Conservation (phyloP, 2,797 vertebrate species). For the Menidia menidia region DNA sequence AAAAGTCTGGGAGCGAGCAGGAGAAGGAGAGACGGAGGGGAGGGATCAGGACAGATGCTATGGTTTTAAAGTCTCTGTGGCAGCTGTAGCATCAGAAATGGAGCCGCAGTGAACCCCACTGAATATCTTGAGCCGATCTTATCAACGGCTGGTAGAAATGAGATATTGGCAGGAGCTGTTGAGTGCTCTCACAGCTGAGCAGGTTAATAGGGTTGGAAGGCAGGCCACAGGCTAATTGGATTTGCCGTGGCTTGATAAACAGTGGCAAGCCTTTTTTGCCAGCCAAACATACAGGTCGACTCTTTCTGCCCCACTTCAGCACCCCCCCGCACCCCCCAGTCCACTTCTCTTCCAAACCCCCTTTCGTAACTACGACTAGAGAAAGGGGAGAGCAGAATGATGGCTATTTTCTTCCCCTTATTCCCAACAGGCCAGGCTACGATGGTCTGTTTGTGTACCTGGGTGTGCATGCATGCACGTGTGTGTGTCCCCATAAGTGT, state of each 20-base stretch:
- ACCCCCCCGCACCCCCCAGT: conserved; percentile 11
- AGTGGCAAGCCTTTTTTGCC: conserved; percentile 86
- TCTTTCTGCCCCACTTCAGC: conserved; percentile 31
- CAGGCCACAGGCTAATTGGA: conserved; percentile 97
- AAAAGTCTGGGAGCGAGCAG: conserved; percentile 8
- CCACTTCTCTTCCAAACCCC: conserved; percentile 49
- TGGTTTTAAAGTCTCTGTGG: conserved; percentile 79
- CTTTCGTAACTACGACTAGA: conserved; percentile 68
- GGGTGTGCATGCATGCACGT: conserved; percentile 25
- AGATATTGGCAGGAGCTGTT: conserved; percentile 96
- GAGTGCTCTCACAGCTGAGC: conserved; percentile 93
- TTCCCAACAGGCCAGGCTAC: conserved; percentile 76
- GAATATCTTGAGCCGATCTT: conserved; percentile 96
- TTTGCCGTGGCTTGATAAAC: conserved; percentile 96
- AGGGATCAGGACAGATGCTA: conserved; percentile 68
- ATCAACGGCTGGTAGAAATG: conserved; percentile 93
- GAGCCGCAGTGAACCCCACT: conserved; percentile 90
- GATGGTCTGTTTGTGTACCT: conserved; percentile 54
- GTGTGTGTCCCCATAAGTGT: conserved; percentile 41
- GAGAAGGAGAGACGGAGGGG: conserved; percentile 64
- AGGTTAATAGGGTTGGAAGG: conserved; percentile 97
- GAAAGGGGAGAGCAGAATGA: conserved; percentile 58
- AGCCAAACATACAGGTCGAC: conserved; percentile 79
- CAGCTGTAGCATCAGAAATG: conserved; percentile 82
- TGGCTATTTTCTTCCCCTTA: conserved; percentile 82